phyloP scores from a whole-genome alignment of 1,140 invertebrate genomes.

The Macrocentrus cingulum region DNA sequence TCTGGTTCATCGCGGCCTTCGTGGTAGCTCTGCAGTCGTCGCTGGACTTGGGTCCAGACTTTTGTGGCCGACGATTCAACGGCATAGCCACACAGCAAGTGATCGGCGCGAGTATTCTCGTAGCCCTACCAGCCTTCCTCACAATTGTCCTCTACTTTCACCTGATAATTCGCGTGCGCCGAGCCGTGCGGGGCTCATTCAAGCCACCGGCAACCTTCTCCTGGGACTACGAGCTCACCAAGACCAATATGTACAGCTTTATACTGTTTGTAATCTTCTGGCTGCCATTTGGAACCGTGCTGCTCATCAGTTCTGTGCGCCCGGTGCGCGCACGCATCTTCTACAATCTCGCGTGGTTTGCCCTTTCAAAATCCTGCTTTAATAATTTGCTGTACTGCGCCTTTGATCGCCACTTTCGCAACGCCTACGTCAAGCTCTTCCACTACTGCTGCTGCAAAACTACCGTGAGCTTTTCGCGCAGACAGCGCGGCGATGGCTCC shows the following conservation, averaged over 20 bases:
- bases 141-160: conserved; percentile 60
- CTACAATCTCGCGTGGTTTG: conserved; percentile 70
- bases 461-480: conserved; percentile 69
- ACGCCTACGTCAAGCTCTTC: conserved; percentile 75
- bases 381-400: conserved; percentile 70
- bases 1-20: conserved; percentile 59
- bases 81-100: conserved; percentile 54
- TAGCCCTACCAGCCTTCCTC: conserved; percentile 60
- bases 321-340: conserved; percentile 59
- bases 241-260: conserved; percentile 69
- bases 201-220: conserved; percentile 66
- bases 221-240: conserved; percentile 66
- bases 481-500: conserved; percentile 62
- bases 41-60: conserved; percentile 65
- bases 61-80: conserved; percentile 60
- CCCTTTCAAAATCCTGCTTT: conserved; percentile 69
- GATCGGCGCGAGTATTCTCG: conserved; percentile 60
- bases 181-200: conserved; percentile 60
- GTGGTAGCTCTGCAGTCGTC: conserved; percentile 61
- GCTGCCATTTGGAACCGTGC: conserved; percentile 67
- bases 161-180: conserved; percentile 53
- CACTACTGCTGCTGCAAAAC: conserved; percentile 84
- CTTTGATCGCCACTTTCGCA: conserved; percentile 70
- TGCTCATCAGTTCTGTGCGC: conserved; percentile 58
- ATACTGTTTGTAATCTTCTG: conserved; percentile 67